These are phyloP conservation scores for Scotopteryx bipunctaria DNA, from an alignment of 2,888 invertebrate genomes.

Conservation along the genomic window DNA sequence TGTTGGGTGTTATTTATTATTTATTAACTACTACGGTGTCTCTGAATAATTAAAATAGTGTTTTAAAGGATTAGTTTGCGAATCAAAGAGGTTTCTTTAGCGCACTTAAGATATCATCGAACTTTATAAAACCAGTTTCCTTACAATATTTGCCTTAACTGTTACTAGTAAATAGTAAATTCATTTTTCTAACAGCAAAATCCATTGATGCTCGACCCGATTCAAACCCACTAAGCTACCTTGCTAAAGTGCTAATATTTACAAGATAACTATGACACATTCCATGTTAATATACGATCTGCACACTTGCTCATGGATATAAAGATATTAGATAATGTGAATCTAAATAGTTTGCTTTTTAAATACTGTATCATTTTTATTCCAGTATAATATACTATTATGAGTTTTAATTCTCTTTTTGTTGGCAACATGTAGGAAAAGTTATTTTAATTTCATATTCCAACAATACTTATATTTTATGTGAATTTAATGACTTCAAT, in stretches of 20 bases:
- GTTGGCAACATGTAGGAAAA: slow-evolving; percentile 24
- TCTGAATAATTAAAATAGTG: no score
- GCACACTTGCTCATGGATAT: slow-evolving; percentile 34
- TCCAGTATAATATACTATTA: slow-evolving; percentile 29
- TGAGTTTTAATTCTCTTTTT: slow-evolving; percentile 25
- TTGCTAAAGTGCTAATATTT: not conserved
- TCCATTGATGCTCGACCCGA: no score
- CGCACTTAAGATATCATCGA: no score
- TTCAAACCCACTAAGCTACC: no score
- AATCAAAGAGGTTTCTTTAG: no score
- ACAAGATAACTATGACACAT: not conserved
- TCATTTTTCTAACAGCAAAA: no score
- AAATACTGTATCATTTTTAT: slow-evolving; percentile 32
- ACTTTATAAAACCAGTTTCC: no score
- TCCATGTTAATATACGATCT: slow-evolving; percentile 22
- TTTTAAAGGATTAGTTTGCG: no score
- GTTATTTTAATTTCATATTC: slow-evolving; percentile 31
- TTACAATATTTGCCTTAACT: no score
- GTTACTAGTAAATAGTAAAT: no score
- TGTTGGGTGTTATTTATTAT: no score
- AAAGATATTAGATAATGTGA: slow-evolving; percentile 51
- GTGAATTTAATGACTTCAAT: slow-evolving; percentile 17
- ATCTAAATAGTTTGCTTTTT: slow-evolving; percentile 43
- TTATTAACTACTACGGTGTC: no score
- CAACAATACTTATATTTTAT: slow-evolving; percentile 23